These are phyloP conservation scores for Caretta caretta DNA, from an alignment of 2,113 vertebrate genomes.

Conservation along the genomic window DNA sequence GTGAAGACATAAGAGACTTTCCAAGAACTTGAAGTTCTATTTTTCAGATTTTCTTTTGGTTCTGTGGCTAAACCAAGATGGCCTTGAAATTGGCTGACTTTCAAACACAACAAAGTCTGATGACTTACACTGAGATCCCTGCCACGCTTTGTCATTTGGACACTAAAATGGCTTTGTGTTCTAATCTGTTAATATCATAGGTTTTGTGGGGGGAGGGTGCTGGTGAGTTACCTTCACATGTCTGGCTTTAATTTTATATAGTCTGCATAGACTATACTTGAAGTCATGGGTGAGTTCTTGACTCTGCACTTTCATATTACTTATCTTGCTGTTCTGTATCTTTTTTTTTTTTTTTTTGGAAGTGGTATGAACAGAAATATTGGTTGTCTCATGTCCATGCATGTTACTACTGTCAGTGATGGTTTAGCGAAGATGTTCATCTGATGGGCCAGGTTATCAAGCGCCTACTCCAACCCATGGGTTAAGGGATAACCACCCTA, in stretches of 20 bases:
- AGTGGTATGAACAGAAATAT: not conserved
- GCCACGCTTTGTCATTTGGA: not conserved
- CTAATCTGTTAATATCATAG: not conserved
- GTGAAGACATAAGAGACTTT: not conserved
- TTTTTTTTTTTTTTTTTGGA: not conserved
- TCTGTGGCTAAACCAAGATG: not conserved
- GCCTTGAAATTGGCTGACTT: not conserved
- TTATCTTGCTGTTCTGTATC: not conserved
- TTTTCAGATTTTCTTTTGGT: not conserved
- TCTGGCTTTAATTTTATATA: constrained; percentile 7
- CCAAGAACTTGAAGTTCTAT: not conserved
- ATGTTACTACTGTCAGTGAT: not conserved
- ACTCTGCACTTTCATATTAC: not conserved
- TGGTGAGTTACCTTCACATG: not conserved
- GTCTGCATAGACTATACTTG: not conserved
- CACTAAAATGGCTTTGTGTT: not conserved
- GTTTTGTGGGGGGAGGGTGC: not conserved
- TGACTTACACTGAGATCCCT: accelerated
- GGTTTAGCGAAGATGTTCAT: not conserved
- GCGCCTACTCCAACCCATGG: not conserved
- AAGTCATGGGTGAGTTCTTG: not conserved
- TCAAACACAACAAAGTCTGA: not conserved
- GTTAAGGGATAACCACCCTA: not conserved
- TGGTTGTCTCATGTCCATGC: not conserved
- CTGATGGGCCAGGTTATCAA: not conserved